phyloP scores from a whole-genome alignment of 2,888 invertebrate genomes.

The Fissipunctia ypsillon region DNA sequence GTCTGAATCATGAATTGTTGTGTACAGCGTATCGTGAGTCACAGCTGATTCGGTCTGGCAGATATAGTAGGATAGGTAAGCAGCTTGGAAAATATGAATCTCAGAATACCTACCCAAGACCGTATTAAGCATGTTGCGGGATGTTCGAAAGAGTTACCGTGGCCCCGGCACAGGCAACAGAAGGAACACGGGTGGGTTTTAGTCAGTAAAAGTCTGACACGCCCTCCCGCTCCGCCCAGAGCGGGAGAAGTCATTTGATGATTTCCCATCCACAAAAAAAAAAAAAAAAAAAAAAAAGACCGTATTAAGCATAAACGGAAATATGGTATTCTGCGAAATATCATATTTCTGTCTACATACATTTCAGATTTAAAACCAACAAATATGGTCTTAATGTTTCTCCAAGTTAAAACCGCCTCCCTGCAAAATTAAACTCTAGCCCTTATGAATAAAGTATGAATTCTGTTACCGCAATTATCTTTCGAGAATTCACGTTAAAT shows the following conservation, averaged over 20 bases:
- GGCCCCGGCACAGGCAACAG: too few species aligned
- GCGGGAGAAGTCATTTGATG: too few species aligned
- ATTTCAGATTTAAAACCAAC: constrained; percentile 31
- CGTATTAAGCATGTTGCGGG: too few species aligned
- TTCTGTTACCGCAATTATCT: constrained; percentile 35
- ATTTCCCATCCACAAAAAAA: too few species aligned
- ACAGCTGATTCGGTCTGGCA: constrained; percentile 15
- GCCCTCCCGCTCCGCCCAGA: too few species aligned
- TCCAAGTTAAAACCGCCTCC: constrained; percentile 1
- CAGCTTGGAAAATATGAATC: constrained; percentile 28
- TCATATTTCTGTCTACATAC: constrained; percentile 31
- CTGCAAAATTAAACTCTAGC: constrained; percentile 44
- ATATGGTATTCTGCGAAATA: constrained; percentile 15
- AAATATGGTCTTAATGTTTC: constrained; percentile 31
- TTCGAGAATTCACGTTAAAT: constrained; percentile 49
- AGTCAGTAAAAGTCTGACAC: too few species aligned
- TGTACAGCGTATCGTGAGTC: constrained; percentile 33
- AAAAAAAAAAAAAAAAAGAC: too few species aligned
- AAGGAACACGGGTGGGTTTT: too few species aligned
- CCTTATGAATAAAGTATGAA: constrained; percentile 31
- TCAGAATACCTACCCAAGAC: constrained; percentile 20
- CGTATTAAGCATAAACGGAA: constrained; percentile 12
- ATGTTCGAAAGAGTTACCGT: too few species aligned
- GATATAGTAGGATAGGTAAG: constrained; percentile 15
- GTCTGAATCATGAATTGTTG: constrained; percentile 38